Evolutionary conservation across 2,888 invertebrate genomes (phyloP).

Genomic region (Cataglyphis albicans): DNA sequence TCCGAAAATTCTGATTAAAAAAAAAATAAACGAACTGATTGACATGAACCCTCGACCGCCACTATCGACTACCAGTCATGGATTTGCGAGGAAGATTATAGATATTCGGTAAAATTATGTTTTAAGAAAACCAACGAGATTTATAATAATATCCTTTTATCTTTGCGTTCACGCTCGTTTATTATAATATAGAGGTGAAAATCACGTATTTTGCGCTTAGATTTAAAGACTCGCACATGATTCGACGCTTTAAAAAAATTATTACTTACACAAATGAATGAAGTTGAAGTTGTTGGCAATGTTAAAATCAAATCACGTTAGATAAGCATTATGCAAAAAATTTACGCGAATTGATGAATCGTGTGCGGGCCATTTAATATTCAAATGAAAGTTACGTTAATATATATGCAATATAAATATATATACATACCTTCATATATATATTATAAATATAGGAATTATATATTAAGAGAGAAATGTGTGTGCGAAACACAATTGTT

Average conservation of each 20-base stretch:
- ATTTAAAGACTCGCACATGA: conserved; percentile 11
- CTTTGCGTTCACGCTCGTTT: conserved; percentile 47
- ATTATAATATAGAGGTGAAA: conserved; percentile 60
- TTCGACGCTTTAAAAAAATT: conserved; percentile 18
- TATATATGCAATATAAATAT: conserved; percentile 45
- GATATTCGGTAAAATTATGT: conserved; percentile 62
- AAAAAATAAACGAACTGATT: conserved; percentile 30
- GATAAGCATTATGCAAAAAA: conserved; percentile 17
- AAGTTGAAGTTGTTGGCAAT: background rate
- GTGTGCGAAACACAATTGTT: conserved; percentile 70
- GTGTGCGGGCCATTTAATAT: conserved; percentile 43
- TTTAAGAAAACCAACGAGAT: conserved; percentile 54
- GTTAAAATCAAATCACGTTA: conserved; percentile 11
- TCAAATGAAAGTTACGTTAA: conserved; percentile 64
- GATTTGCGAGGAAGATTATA: conserved; percentile 68
- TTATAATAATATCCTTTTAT: conserved; percentile 39
- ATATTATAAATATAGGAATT: conserved; percentile 66
- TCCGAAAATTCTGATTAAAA: conserved; percentile 1
- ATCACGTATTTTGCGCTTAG: conserved; percentile 58
- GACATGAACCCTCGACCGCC: conserved; percentile 43
- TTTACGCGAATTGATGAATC: conserved; percentile 23
- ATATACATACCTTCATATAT: conserved; percentile 50
- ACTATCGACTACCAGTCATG: conserved; percentile 73
- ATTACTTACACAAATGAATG: background rate
- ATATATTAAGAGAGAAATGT: conserved; percentile 51